Evolutionary conservation across 2,113 vertebrate genomes (phyloP).

Genomic region (Chelonoidis abingdonii): DNA sequence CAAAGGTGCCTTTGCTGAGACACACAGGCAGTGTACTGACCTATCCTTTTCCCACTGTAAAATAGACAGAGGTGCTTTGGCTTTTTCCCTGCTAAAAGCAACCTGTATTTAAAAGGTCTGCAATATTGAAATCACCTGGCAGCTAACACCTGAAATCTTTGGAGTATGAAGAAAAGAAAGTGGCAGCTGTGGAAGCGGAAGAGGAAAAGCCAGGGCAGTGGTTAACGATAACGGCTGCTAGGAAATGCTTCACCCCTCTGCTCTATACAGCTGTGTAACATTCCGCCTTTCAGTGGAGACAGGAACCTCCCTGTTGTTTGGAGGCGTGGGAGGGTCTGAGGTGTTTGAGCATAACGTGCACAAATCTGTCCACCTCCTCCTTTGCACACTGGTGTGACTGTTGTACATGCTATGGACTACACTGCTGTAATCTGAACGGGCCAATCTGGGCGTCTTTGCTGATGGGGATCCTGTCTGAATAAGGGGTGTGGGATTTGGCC

Average conservation of each 20-base stretch:
- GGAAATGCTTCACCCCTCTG: neutral
- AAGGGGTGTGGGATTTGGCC: neutral
- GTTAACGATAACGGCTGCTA: neutral
- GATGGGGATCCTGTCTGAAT: neutral
- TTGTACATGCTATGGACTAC: constrained; percentile 37
- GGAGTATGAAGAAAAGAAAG: neutral
- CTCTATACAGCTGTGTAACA: neutral
- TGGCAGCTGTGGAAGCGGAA: neutral
- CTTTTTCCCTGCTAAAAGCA: neutral
- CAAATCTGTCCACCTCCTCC: constrained; percentile 1
- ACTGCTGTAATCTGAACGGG: neutral
- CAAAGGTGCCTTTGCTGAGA: neutral
- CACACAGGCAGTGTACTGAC: neutral
- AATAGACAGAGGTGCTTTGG: neutral
- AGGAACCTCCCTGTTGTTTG: neutral
- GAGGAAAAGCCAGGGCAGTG: neutral
- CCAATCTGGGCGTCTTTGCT: neutral
- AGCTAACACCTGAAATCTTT: neutral
- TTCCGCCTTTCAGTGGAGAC: neutral
- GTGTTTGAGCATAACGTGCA: neutral
- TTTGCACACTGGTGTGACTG: neutral
- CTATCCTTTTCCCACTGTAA: neutral
- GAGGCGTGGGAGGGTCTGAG: neutral
- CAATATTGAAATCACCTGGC: neutral
- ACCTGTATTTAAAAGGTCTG: neutral